These are phyloP conservation scores for Myocastor coypus DNA, from an alignment of 2,113 vertebrate genomes.

Conservation along the genomic window DNA sequence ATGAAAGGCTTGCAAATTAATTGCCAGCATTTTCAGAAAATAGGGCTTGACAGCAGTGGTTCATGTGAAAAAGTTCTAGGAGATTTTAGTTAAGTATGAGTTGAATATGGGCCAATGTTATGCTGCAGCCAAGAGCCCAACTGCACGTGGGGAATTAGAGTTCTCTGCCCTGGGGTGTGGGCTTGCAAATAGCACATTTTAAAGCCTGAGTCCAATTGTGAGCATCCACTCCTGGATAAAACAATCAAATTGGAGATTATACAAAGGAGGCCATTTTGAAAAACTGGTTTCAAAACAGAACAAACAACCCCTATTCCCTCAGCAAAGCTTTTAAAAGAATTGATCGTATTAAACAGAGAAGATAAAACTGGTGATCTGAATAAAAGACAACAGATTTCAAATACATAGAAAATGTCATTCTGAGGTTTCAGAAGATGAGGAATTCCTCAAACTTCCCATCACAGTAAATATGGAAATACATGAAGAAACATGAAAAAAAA, in stretches of 20 bases:
- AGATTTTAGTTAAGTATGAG: slow-evolving; percentile 24
- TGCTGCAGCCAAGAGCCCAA: neutral
- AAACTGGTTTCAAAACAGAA: neutral
- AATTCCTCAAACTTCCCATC: neutral
- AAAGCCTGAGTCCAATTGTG: neutral
- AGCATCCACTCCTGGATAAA: slow-evolving; percentile 12
- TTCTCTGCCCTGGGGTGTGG: neutral
- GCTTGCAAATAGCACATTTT: neutral
- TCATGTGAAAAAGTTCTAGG: slow-evolving; percentile 60
- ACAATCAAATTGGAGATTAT: neutral
- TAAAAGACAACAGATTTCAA: neutral
- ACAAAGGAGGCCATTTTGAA: neutral
- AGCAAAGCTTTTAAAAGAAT: neutral
- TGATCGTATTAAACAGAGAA: neutral
- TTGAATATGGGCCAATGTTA: slow-evolving; percentile 15
- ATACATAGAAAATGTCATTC: neutral
- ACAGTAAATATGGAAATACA: slow-evolving; percentile 33
- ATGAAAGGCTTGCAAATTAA: slow-evolving; percentile 39
- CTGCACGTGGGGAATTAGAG: neutral
- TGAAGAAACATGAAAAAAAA: slow-evolving; percentile 23
- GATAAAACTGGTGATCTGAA: neutral
- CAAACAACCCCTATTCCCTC: neutral
- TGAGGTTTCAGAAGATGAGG: neutral
- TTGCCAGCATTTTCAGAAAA: slow-evolving; percentile 60
- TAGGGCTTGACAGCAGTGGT: neutral